A percentile compares a stretch with the other conserved stretches of the same genome.
These are phyloP conservation scores for Platichthys flesus DNA, from an alignment of 2,113 vertebrate genomes.

Conservation along the genomic window DNA sequence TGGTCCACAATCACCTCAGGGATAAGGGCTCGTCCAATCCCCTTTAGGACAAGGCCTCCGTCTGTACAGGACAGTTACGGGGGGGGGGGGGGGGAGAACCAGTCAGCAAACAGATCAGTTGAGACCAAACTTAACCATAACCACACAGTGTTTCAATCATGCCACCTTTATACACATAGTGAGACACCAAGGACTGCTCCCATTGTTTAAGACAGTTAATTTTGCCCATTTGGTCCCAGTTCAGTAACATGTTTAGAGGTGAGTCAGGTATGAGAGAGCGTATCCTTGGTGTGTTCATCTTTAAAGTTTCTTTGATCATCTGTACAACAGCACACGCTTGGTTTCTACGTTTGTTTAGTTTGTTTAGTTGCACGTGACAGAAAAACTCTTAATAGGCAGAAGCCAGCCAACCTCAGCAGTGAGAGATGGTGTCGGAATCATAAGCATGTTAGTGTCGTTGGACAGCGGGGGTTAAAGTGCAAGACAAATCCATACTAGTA, in stretches of 20 bases:
- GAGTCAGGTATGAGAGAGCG: not conserved
- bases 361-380: conserved; percentile 22
- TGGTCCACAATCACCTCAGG: conserved; percentile 79
- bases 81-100: not conserved
- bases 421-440: conserved; percentile 2
- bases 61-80: conserved; percentile 79
- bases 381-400: conserved; percentile 22
- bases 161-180: conserved; percentile 17
- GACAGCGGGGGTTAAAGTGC: conserved; percentile 74
- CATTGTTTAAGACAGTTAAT: not conserved
- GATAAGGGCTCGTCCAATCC: conserved; percentile 79
- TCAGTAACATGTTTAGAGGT: not conserved
- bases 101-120: conserved; percentile 20
- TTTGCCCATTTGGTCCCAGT: not conserved
- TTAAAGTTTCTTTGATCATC: conserved; percentile 9
- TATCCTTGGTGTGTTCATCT: conserved; percentile 69
- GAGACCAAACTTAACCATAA: not conserved
- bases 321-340: not conserved
- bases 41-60: conserved; percentile 78
- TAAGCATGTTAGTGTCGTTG: conserved; percentile 83
- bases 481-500: conserved; percentile 61
- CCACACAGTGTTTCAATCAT: conserved; percentile 20
- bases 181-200: conserved; percentile 66
- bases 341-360: conserved; percentile 6
- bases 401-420: not conserved